These are phyloP conservation scores for Muscidifurax raptorellus DNA, from an alignment of 1,140 invertebrate species.

Conservation along the genomic window DNA sequence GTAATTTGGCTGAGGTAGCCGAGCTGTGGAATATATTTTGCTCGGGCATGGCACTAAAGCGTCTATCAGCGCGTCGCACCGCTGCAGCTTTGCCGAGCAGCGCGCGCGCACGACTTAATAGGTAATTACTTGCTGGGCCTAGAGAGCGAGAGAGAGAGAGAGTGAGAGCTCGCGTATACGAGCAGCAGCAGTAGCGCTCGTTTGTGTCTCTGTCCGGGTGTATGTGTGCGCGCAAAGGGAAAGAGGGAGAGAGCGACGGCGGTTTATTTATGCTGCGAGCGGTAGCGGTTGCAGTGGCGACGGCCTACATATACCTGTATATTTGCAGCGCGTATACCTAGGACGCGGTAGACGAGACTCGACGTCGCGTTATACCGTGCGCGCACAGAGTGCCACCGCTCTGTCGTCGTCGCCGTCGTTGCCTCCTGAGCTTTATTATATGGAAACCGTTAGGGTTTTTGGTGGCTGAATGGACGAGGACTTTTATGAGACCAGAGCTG, in stretches of 20 bases:
- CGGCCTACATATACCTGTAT: not conserved
- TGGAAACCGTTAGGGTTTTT: not conserved
- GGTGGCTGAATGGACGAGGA: not conserved
- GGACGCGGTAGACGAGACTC: no score
- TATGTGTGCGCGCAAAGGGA: not conserved
- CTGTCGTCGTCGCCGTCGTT: no score
- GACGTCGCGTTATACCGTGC: not conserved
- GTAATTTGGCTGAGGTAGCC: slow-evolving; percentile 16
- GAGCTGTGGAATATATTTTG: slow-evolving; percentile 28
- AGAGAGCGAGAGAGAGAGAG: no score
- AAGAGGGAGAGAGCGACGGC: not conserved
- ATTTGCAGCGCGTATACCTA: not conserved
- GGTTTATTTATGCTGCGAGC: slow-evolving; percentile 26
- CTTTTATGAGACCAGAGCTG: not conserved
- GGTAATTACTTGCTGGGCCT: slow-evolving; percentile 43
- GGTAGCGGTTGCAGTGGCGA: not conserved
- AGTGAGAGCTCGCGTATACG: slow-evolving; percentile 14
- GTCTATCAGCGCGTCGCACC: slow-evolving; percentile 41
- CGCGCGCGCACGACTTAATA: slow-evolving; percentile 50
- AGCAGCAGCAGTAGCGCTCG: not conserved
- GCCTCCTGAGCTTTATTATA: not conserved
- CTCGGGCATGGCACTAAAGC: not conserved
- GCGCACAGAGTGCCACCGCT: no score
- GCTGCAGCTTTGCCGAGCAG: slow-evolving; percentile 3
- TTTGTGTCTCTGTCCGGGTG: not conserved